phyloP scores from a whole-genome alignment of 1,140 invertebrate species.

The Drosophila sechellia region DNA sequence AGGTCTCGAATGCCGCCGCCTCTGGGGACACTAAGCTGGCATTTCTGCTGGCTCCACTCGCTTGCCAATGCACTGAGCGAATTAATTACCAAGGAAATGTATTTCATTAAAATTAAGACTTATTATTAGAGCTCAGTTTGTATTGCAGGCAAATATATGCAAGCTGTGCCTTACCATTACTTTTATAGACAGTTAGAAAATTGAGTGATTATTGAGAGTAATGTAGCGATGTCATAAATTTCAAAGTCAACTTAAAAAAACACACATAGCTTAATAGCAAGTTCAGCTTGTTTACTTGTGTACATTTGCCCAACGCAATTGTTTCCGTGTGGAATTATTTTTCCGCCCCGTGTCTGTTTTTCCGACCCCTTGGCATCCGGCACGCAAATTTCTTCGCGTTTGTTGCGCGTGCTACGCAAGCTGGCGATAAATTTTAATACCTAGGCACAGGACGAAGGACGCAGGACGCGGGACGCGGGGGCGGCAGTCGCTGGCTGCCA shows the following conservation, averaged over 20 bases:
- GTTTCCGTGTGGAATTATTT: background rate
- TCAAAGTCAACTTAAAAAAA: too few relatives aligned
- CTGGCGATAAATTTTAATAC: conserved; percentile 80
- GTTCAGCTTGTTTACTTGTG: too few relatives aligned
- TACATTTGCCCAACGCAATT: background rate
- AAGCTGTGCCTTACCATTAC: too few relatives aligned
- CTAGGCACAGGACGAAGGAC: conserved; percentile 41
- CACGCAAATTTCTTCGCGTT: conserved; percentile 77
- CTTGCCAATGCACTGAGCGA: conserved; percentile 1
- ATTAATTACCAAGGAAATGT: background rate
- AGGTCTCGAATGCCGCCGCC: conserved; percentile 8
- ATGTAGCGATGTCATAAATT: too few relatives aligned
- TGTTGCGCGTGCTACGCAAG: conserved; percentile 72
- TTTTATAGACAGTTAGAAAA: too few relatives aligned
- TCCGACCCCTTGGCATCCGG: conserved; percentile 25
- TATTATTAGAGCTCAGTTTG: too few relatives aligned
- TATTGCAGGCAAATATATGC: too few relatives aligned
- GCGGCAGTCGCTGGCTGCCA: conserved; percentile 39
- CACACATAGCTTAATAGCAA: too few relatives aligned
- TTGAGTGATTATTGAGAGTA: too few relatives aligned
- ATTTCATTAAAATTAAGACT: background rate
- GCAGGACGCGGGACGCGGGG: background rate
- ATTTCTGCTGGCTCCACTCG: conserved; percentile 4
- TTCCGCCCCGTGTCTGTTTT: background rate
- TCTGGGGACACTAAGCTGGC: conserved; percentile 39